Evolutionary conservation across 1,140 invertebrate species (phyloP).

Genomic region (Pseudomyrmex gracilis): DNA sequence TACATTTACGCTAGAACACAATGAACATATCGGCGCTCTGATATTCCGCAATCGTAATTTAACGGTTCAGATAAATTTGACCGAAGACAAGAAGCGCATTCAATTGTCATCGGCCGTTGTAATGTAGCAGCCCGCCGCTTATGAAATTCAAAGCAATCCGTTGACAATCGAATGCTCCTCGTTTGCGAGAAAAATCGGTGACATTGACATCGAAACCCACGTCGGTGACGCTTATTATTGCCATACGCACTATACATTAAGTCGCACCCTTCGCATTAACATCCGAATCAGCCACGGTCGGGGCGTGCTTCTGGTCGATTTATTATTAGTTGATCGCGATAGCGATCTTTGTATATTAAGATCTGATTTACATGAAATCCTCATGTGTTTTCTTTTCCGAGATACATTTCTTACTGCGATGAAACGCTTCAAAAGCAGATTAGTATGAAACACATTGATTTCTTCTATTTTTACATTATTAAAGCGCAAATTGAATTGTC

Average conservation of each 20-base stretch:
- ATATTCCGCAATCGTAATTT: not conserved
- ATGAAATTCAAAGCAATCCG: conserved; percentile 55
- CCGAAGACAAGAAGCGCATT: conserved; percentile 17
- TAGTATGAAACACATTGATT: too few relatives aligned
- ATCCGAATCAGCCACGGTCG: conserved; percentile 52
- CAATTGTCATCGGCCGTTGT: conserved; percentile 33
- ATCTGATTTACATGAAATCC: not conserved
- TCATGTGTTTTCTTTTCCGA: too few relatives aligned
- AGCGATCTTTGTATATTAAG: conserved; percentile 40
- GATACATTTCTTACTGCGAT: too few relatives aligned
- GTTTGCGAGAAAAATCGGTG: conserved; percentile 55
- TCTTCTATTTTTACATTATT: too few relatives aligned
- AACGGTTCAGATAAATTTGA: conserved; percentile 7
- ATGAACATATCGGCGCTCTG: not conserved
- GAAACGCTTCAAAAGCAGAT: too few relatives aligned
- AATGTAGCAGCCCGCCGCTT: conserved; percentile 48
- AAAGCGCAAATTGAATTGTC: not conserved
- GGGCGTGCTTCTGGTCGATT: conserved; percentile 66
- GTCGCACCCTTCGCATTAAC: conserved; percentile 61
- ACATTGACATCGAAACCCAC: conserved; percentile 54
- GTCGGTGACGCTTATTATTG: conserved; percentile 57
- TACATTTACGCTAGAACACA: too few relatives aligned
- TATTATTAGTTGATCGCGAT: conserved; percentile 49
- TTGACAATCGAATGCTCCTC: conserved; percentile 53
- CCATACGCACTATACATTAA: conserved; percentile 46